These are phyloP conservation scores for Mungos mungo DNA, from an alignment of 2,113 vertebrate genomes.

Conservation along the genomic window DNA sequence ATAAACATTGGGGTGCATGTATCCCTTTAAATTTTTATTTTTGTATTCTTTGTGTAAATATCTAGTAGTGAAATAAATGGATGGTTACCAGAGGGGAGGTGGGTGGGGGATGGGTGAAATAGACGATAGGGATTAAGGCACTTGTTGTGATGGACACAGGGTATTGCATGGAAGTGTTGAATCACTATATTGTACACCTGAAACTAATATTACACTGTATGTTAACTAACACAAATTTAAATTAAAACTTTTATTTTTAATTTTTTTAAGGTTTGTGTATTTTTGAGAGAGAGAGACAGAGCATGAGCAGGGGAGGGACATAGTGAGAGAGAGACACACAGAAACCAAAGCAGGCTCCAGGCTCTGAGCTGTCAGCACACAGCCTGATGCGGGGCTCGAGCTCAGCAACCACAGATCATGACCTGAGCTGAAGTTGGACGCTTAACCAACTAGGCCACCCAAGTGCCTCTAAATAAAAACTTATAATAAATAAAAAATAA, in stretches of 20 bases:
- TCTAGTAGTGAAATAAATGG: background rate
- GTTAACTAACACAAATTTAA: background rate
- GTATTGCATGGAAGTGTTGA: background rate
- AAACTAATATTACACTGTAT: background rate
- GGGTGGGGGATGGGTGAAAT: background rate
- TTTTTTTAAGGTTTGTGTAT: too few species aligned
- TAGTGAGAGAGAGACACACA: too few species aligned
- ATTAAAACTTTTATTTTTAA: background rate
- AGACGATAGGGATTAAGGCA: background rate
- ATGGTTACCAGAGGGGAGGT: background rate
- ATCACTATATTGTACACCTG: background rate
- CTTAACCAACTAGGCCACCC: too few species aligned
- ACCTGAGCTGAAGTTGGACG: too few species aligned
- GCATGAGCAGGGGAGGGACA: too few species aligned
- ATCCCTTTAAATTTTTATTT: background rate
- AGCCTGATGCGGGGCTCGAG: too few species aligned
- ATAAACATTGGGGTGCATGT: background rate
- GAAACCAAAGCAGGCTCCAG: too few species aligned
- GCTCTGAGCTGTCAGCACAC: too few species aligned
- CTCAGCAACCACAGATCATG: too few species aligned
- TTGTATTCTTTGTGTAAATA: background rate
- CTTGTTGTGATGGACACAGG: background rate
- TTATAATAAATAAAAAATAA: background rate
- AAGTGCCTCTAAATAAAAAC: too few species aligned
- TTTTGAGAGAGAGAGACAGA: too few species aligned